Base-by-base conservation (phyloP, 1,140 invertebrate genomes). In the Pygmarrhopalites habei region DNA sequence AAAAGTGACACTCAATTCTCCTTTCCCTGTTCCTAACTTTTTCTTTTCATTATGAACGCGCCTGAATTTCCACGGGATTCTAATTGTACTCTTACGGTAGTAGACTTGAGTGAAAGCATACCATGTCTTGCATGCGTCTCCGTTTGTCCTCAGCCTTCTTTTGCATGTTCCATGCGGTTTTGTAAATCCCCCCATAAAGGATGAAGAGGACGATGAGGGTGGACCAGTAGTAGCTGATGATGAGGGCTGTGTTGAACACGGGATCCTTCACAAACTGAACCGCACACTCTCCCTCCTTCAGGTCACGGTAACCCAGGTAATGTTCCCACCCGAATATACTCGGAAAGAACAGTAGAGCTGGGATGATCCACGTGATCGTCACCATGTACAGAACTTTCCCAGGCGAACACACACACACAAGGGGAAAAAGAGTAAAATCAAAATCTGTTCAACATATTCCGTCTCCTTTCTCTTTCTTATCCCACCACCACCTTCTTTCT, bases 261-360 rank as follows among this genome's bases (percentile, higher is more conserved):
- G 95, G 94, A 78, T 98, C 93, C 77, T 95, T 95, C 41, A 98
- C 82, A 77, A 99, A 99, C 77, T 98, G 95, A 1, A 98, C 96
- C 41, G 92, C 89, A 75, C 96, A 99, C 74, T 95, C 86, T 7
- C 89, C 88, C 0, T 89, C 87, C 62, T 83, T 78, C 21, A 97
- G 78, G 72, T 95, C 90, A 60, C 93, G 79, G 72, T 88, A 89
- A 1, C 95, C 95, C 32, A 94, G 87, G 73, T 98, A 98, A 74
- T 95, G 91, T 52, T 98, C 95, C 95, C 97, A 99, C 29, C 95
- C 96, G 73, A 99, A 97, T 66, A 99, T 98, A 58, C 92, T 94
- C 58, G 94, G 94, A 75, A 99, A 99, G 77, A 99, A 99, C 2
- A 99, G 79, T 17, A 97, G 77, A 1, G 92, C 89, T 3, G 97